These are phyloP conservation scores for Drosophila ohnishii DNA, from an alignment of 1,140 invertebrate genomes.

Conservation along the genomic window DNA sequence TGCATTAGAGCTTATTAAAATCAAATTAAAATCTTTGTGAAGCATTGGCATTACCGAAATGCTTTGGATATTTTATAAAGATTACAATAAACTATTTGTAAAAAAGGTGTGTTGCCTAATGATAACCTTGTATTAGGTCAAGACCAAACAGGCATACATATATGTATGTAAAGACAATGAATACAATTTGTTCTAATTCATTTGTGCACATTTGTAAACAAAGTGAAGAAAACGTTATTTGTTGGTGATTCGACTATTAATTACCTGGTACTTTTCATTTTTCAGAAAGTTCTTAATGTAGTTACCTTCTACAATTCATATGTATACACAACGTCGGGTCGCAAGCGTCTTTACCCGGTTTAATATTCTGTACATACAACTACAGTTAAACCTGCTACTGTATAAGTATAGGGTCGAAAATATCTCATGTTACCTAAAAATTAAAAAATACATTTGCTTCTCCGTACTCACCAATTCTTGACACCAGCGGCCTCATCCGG, in stretches of 20 bases:
- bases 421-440: neutral
- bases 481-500: conserved; percentile 13
- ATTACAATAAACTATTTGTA: no score
- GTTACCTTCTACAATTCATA: neutral
- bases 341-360: neutral
- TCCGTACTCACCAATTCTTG: conserved; percentile 16
- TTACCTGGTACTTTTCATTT: neutral
- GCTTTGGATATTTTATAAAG: no score
- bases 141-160: neutral
- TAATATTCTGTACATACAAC: neutral
- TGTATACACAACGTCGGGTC: neutral
- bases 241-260: neutral
- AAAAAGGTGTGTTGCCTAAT: no score
- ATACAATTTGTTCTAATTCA: neutral
- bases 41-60: no score
- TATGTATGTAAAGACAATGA: neutral
- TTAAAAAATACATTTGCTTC: conserved; percentile 18
- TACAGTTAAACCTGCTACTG: neutral
- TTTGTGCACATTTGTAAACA: conserved; percentile 4
- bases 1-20: no score
- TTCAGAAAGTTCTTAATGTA: neutral
- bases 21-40: no score
- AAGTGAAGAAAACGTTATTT: neutral
- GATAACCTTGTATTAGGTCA: neutral
- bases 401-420: neutral